Evolutionary conservation across 2,797 vertebrate genomes (phyloP).

Genomic region (Nasua narica): DNA sequence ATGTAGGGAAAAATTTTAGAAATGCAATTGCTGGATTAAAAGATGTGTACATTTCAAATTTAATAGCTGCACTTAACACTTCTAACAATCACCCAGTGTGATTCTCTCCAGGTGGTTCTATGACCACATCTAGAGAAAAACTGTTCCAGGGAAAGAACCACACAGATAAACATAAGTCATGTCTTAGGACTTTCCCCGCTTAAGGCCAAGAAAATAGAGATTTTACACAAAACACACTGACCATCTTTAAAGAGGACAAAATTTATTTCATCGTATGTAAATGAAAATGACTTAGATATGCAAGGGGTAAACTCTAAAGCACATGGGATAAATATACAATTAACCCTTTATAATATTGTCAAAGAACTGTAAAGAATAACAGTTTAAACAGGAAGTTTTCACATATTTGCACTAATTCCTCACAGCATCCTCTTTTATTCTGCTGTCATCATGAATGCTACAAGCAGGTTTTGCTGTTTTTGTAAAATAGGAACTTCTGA

Average conservation of each 20-base stretch:
- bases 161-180: background rate
- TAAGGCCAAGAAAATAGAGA: background rate
- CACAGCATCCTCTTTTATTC: background rate
- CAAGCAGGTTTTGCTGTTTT: conserved; percentile 24
- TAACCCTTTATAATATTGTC: background rate
- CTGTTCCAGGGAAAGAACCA: background rate
- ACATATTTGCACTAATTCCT: background rate
- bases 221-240: conserved; percentile 55
- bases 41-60: background rate
- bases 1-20: background rate
- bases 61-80: background rate
- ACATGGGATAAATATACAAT: conserved; percentile 6
- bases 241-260: conserved; percentile 58
- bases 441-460: background rate
- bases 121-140: background rate
- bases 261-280: conserved; percentile 70
- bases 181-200: background rate
- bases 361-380: background rate
- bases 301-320: conserved; percentile 26
- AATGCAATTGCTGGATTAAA: background rate
- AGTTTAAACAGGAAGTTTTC: background rate
- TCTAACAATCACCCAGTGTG: background rate
- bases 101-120: background rate
- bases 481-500: conserved; percentile 1
- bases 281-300: conserved; percentile 62